phyloP scores from a whole-genome alignment of 2,888 invertebrate genomes.

The Epistrophe eligans region DNA sequence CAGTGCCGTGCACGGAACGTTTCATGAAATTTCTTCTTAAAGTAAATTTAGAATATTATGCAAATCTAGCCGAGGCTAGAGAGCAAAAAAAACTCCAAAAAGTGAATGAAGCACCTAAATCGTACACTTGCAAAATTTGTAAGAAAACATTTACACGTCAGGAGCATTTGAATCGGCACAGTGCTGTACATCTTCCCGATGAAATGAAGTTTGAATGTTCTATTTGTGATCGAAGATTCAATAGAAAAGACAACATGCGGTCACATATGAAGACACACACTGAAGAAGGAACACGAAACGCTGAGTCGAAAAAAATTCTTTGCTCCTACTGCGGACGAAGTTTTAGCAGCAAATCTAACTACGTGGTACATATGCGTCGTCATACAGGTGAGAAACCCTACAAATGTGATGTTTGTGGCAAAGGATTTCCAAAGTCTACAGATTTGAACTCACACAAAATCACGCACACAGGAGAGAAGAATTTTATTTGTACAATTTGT shows the following conservation, averaged over 20 bases:
- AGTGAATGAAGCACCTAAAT: conserved; percentile 58
- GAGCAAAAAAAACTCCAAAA: conserved; percentile 69
- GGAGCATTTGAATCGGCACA: conserved; percentile 75
- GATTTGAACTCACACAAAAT: conserved; percentile 76
- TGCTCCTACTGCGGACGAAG: conserved; percentile 77
- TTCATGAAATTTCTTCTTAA: conserved; percentile 74
- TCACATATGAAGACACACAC: conserved; percentile 77
- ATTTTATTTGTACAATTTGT: conserved; percentile 74
- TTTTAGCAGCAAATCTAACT: conserved; percentile 76
- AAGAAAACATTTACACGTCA: conserved; percentile 74
- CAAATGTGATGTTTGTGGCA: conserved; percentile 75
- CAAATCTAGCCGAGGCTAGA: conserved; percentile 72
- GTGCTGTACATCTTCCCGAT: conserved; percentile 76
- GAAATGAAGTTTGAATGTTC: conserved; percentile 77
- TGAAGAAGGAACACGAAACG: conserved; percentile 71
- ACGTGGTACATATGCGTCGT: conserved; percentile 76
- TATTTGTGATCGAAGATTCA: conserved; percentile 73
- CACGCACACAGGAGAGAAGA: conserved; percentile 75
- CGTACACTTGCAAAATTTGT: conserved; percentile 67
- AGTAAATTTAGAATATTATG: conserved; percentile 75
- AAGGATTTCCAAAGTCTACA: conserved; percentile 76
- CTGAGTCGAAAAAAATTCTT: conserved; percentile 68
- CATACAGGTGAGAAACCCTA: conserved; percentile 77
- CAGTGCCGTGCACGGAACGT: conserved; percentile 74
- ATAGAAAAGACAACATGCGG: conserved; percentile 76